Percentiles rank a stretch among this genome's conserved stretches.
Conservation (phyloP, 2,888 invertebrate genomes). For the Polydrusus pterygomalis region DNA sequence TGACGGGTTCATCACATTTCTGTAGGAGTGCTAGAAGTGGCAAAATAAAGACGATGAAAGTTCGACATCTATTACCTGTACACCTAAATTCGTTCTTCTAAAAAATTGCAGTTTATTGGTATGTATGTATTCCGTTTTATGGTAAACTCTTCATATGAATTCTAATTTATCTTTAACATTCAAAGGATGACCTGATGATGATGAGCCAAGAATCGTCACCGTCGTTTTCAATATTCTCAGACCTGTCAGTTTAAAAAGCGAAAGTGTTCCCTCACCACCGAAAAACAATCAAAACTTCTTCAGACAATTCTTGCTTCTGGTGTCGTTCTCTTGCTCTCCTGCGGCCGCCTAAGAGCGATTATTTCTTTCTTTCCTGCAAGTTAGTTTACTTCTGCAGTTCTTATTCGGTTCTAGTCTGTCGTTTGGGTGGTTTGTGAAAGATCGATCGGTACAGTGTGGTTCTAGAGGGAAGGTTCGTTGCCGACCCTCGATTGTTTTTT, state of each 20-base stretch:
- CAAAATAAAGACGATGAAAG: too few species aligned
- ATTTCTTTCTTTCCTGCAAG: conserved; percentile 49
- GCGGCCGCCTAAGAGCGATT: conserved; percentile 38
- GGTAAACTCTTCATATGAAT: too few species aligned
- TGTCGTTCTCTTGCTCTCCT: conserved; percentile 48
- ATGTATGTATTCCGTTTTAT: neutral
- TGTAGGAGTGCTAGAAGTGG: too few species aligned
- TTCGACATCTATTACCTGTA: too few species aligned
- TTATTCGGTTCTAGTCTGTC: conserved; percentile 53
- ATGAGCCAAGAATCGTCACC: conserved; percentile 32
- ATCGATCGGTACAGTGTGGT: conserved; percentile 29
- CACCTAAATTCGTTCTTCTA: too few species aligned
- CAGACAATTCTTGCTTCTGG: conserved; percentile 25
- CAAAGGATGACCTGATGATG: conserved; percentile 15
- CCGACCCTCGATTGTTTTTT: conserved; percentile 46
- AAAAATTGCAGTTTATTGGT: neutral
- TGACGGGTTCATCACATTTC: too few species aligned
- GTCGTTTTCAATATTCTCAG: conserved; percentile 33
- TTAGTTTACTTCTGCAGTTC: conserved; percentile 8
- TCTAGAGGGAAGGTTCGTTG: conserved; percentile 41
- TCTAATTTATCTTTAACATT: neutral
- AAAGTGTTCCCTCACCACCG: conserved; percentile 40
- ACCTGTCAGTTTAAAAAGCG: conserved; percentile 49
- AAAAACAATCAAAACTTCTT: conserved; percentile 30
- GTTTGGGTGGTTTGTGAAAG: conserved; percentile 48